Conservation (phyloP, 1,140 invertebrate genomes). For the Camponotus floridanus region DNA sequence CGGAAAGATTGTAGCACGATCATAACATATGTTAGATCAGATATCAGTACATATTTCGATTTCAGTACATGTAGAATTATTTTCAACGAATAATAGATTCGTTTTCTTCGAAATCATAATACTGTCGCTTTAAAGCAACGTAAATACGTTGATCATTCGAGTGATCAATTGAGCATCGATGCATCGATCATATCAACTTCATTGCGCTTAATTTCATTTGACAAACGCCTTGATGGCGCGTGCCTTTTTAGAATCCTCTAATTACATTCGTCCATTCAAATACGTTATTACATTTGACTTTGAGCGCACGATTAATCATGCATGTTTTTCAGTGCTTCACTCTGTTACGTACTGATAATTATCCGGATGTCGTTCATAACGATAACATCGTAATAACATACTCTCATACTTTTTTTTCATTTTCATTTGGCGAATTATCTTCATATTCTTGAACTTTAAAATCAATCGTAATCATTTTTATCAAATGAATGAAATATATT, state of each 20-base stretch:
- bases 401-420: neutral
- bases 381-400: conserved; percentile 33
- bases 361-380: conserved; percentile 48
- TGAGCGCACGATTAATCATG: conserved; percentile 1
- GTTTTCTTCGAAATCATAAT: conserved; percentile 20
- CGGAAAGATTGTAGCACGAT: neutral
- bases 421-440: neutral
- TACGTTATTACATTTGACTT: neutral
- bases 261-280: neutral
- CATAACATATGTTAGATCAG: conserved; percentile 2
- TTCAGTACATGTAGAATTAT: neutral
- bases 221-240: neutral
- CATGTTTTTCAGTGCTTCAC: conserved; percentile 25
- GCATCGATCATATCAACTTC: neutral
- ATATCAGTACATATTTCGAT: neutral
- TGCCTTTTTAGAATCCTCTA: neutral
- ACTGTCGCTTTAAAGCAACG: neutral
- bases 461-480: neutral
- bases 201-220: conserved; percentile 15
- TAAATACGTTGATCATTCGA: neutral
- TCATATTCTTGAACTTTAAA: neutral
- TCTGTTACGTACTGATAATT: conserved; percentile 47
- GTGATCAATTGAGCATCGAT: neutral
- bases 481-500: neutral
- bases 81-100: neutral